These are phyloP conservation scores for Pentalonia nigronervosa DNA, from an alignment of 1,140 invertebrate species.

Conservation along the genomic window DNA sequence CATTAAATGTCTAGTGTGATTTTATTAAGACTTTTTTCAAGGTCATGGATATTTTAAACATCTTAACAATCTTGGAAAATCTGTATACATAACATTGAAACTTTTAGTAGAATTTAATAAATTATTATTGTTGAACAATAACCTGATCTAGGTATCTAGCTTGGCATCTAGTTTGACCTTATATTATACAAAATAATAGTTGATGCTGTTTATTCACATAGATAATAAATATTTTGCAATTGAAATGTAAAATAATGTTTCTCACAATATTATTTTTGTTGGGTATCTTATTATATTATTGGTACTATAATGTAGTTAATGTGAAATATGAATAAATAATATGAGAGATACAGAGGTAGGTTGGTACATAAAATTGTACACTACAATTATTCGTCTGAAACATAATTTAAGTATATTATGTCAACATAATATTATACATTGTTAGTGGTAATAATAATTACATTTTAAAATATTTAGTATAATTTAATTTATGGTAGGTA, in stretches of 20 bases:
- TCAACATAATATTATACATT: not conserved
- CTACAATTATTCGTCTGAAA: no score
- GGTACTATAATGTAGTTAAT: not conserved
- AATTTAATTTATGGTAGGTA: not conserved
- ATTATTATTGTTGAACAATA: not conserved
- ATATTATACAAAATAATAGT: not conserved
- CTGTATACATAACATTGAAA: not conserved
- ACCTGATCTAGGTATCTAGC: not conserved
- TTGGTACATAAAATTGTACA: no score
- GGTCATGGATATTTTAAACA: not conserved
- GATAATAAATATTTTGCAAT: not conserved
- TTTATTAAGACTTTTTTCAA: not conserved
- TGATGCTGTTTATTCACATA: not conserved
- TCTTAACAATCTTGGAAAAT: not conserved
- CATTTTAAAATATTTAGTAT: not conserved
- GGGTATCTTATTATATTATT: not conserved
- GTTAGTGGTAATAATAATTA: not conserved
- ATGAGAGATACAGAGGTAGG: not conserved
- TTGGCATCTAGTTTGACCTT: conserved; percentile 28
- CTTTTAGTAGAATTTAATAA: not conserved
- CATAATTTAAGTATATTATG: not conserved
- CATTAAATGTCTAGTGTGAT: not conserved
- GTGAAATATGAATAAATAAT: not conserved
- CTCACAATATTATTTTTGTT: not conserved
- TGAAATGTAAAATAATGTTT: not conserved